Conservation (phyloP, 2,113 vertebrate genomes). For the Raja brachyura region DNA sequence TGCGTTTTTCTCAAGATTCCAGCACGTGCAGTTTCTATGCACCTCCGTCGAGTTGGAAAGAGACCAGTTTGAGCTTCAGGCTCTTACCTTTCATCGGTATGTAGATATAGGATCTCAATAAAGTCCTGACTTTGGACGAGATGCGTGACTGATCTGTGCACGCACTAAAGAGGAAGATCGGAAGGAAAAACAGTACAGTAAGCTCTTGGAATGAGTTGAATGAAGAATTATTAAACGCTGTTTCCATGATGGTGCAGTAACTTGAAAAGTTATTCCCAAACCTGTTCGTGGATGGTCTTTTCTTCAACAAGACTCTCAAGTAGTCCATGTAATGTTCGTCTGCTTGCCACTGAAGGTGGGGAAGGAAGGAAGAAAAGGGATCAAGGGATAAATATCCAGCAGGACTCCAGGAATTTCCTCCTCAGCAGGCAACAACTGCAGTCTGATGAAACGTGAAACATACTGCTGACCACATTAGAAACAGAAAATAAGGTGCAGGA, state of each 20-base stretch:
- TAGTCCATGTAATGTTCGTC: constrained; percentile 67
- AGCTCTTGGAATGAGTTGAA: not conserved
- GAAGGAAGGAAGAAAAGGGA: not conserved
- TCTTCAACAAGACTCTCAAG: constrained; percentile 69
- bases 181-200: constrained; percentile 17
- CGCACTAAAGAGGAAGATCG: constrained; percentile 43
- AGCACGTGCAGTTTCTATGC: too few species aligned
- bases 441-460: not conserved
- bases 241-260: too few species aligned
- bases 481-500: too few species aligned
- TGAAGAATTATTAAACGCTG: too few species aligned
- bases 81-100: constrained; percentile 65
- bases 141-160: constrained; percentile 52
- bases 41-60: not conserved
- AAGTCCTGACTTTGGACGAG: constrained; percentile 47
- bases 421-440: too few species aligned
- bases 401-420: not conserved
- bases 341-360: constrained; percentile 55
- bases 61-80: too few species aligned
- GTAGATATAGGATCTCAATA: constrained; percentile 62
- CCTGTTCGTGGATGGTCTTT: constrained; percentile 52
- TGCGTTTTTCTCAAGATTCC: too few species aligned
- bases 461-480: not conserved
- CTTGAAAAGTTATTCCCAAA: constrained; percentile 46
- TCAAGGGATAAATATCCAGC: too few species aligned